Conservation (phyloP, 1,140 invertebrate species). For the Heterodera schachtii region DNA sequence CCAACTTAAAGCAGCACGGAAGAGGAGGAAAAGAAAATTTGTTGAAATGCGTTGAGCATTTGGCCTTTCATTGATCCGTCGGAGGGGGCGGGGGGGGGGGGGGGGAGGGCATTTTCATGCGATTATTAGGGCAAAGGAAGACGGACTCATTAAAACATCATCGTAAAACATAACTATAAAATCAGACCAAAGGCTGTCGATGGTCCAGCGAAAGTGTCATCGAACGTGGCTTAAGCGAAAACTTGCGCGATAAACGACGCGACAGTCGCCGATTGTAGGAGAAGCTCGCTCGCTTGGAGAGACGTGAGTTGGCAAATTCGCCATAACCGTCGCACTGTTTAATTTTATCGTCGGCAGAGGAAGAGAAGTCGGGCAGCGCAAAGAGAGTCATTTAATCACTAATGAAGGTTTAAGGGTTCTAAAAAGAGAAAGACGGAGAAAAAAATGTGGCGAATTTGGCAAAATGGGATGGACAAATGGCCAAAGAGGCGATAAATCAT, state of each 20-base stretch:
- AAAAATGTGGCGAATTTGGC: not conserved
- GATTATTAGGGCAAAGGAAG: not conserved
- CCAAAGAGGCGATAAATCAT: not conserved
- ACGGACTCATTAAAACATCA: not conserved
- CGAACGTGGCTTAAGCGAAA: not conserved
- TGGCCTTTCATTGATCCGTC: not conserved
- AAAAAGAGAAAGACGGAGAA: not conserved
- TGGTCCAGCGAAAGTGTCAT: not conserved
- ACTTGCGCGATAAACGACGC: conserved; percentile 17
- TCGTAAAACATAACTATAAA: not conserved
- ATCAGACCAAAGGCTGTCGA: not conserved
- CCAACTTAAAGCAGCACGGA: not conserved
- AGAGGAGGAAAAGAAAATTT: not conserved
- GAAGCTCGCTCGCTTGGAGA: conserved; percentile 17
- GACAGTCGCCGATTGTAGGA: conserved; percentile 6
- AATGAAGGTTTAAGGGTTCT: not conserved
- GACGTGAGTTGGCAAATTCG: conserved; percentile 4
- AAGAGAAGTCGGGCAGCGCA: not conserved
- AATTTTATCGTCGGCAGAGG: not conserved
- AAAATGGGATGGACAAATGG: not conserved
- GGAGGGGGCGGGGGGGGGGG: too few relatives aligned
- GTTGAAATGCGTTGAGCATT: not conserved
- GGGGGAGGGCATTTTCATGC: too few relatives aligned
- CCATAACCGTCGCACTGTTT: not conserved
- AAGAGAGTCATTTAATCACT: not conserved